Evolutionary conservation across 2,797 vertebrate species (phyloP).

Genomic region (Pangasius krempfi): DNA sequence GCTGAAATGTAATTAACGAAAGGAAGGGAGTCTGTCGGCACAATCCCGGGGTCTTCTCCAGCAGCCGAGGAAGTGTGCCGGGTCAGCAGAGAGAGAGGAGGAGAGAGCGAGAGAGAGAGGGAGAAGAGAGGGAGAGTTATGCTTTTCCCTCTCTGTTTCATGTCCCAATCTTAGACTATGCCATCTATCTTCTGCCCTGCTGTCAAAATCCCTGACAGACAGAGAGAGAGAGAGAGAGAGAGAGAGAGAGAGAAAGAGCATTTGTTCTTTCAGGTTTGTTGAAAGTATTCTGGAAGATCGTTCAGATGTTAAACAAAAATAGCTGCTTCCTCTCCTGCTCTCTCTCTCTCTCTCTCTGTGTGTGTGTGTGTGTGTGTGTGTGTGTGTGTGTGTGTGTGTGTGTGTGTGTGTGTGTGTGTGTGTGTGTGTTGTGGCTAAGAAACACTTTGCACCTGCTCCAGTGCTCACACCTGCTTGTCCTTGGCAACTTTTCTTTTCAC

Average conservation of each 20-base stretch:
- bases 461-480: slow-evolving; percentile 43
- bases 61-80: background rate
- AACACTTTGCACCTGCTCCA: slow-evolving; percentile 39
- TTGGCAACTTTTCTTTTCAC: slow-evolving; percentile 43
- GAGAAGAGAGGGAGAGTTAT: background rate
- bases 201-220: slow-evolving; percentile 26
- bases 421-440: slow-evolving; percentile 8
- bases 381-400: background rate
- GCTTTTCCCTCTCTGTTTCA: background rate
- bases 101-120: background rate
- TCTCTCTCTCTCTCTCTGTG: slow-evolving; percentile 32
- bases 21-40: slow-evolving; percentile 14
- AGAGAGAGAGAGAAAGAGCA: background rate
- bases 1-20: slow-evolving; percentile 35
- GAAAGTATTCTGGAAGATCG: background rate
- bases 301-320: slow-evolving; percentile 18
- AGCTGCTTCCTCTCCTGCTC: slow-evolving; percentile 59
- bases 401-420: no score
- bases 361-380: background rate
- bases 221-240: background rate
- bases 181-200: slow-evolving; percentile 24
- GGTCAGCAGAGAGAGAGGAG: background rate
- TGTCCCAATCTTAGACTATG: slow-evolving; percentile 24
- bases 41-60: background rate
- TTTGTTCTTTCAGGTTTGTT: background rate